phyloP scores from a whole-genome alignment of 2,113 vertebrate genomes.

The Jacana jacana region DNA sequence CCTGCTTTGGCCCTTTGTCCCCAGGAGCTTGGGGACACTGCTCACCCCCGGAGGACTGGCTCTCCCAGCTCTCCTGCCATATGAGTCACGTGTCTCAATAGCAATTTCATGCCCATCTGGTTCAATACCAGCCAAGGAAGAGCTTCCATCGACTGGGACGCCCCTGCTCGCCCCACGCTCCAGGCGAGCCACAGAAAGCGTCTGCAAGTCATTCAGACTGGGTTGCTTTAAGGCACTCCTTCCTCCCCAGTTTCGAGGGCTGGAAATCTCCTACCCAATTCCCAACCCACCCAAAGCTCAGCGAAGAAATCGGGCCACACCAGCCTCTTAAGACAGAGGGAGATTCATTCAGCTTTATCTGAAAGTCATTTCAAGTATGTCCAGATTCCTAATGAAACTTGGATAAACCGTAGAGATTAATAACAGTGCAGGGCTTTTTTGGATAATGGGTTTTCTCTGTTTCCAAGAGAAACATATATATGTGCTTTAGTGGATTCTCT shows the following conservation, averaged over 20 bases:
- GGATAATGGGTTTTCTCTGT: constrained; percentile 19
- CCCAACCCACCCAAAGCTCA: constrained; percentile 38
- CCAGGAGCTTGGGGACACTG: not conserved
- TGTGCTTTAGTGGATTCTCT: constrained; percentile 35
- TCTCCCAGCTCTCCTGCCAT: not conserved
- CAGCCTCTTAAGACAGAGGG: constrained; percentile 41
- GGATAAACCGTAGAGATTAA: constrained; percentile 66
- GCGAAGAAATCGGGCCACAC: constrained; percentile 51
- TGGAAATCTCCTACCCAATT: constrained; percentile 29
- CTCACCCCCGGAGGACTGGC: fast-evolving
- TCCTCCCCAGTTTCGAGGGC: not conserved
- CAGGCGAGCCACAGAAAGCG: not conserved
- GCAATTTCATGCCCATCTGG: not conserved
- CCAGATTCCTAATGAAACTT: constrained; percentile 63
- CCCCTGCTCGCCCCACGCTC: not conserved
- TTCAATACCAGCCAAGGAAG: not conserved
- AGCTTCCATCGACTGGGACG: not conserved
- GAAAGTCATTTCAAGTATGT: constrained; percentile 67
- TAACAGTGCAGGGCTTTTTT: constrained; percentile 50
- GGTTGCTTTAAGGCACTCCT: not conserved
- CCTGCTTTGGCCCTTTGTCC: not conserved
- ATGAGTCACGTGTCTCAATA: not conserved
- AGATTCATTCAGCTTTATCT: constrained; percentile 54
- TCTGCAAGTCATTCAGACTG: not conserved
- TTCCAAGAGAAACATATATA: constrained; percentile 64